Percentiles rank a stretch among this genome's conserved stretches.
phyloP scores from a whole-genome alignment of 1,140 invertebrate genomes.

The Zaprionus kolodkinae region DNA sequence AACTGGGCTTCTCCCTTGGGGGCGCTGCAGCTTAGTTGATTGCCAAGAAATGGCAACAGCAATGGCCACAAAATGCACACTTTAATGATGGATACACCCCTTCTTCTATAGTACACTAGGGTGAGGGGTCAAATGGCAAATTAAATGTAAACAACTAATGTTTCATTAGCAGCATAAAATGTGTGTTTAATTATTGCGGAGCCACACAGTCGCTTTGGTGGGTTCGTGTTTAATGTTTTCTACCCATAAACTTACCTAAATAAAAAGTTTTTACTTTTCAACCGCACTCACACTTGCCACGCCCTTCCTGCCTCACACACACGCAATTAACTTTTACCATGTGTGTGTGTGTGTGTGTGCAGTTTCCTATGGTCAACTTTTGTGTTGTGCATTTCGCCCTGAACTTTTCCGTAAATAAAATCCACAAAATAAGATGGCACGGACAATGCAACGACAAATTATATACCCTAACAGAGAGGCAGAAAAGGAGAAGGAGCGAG shows the following conservation, averaged over 20 bases:
- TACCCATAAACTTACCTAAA: constrained; percentile 73
- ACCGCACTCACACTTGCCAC: constrained; percentile 19
- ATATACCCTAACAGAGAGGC: constrained; percentile 3
- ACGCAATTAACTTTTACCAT: constrained; percentile 81
- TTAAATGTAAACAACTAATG: constrained; percentile 82
- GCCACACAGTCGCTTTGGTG: constrained; percentile 48
- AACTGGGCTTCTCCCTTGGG: neutral
- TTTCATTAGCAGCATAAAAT: constrained; percentile 82
- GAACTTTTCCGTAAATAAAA: constrained; percentile 79
- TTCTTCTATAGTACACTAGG: neutral
- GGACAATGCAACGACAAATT: constrained; percentile 3
- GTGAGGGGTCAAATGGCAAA: constrained; percentile 60
- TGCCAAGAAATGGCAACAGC: constrained; percentile 60
- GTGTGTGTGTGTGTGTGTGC: constrained; percentile 35
- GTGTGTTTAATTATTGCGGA: constrained; percentile 77
- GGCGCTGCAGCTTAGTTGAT: constrained; percentile 66
- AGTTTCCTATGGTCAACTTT: constrained; percentile 74
- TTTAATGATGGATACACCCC: constrained; percentile 30
- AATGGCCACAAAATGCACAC: constrained; percentile 15
- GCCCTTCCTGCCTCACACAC: neutral
- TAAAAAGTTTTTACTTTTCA: constrained; percentile 67
- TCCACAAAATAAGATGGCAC: constrained; percentile 18
- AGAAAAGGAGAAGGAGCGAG: neutral
- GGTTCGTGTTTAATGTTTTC: constrained; percentile 54
- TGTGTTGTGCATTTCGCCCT: constrained; percentile 78